Evolutionary conservation across 1,140 invertebrate species (phyloP), one percentile per base, ranked within the genome.

Genomic region (Solen grandis): DNA sequence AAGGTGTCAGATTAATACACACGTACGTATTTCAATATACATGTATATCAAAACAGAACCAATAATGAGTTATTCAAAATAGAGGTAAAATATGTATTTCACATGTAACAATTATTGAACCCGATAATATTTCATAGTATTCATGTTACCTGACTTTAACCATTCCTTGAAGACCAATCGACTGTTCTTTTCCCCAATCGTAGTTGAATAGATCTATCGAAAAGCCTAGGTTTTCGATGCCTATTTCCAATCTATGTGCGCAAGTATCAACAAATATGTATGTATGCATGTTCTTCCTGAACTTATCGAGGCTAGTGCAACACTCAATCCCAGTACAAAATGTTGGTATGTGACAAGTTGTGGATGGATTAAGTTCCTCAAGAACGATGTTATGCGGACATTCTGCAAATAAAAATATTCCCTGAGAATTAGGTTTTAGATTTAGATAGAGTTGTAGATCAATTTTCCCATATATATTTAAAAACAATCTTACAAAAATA

Each of bases 171-270:
- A 76, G 36, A 16, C 73, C 46, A 10, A 76, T 25, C 25, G 5
- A 35, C 19, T 76, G 46, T 41, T 76, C 46, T 62, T 38, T 80
- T 33, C 83, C 78, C 54, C 65, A 84, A 29, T 76, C 72, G 41
- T 59, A 84, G 16, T 41, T 46, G 25, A 63, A 46, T 1, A 84
- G 54, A 33, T 63, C 62, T 33, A 57, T 52, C 1, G n/a, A 69
- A n/a, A 81, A 81, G 14, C 22, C 59, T 38, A 75, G 50, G 5
- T 84, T 76, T 41, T 84, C 83, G 38, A 84, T 72, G 5, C 57
- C 83, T 25, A 84, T 72, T 36, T 60, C 36, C 8, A 84, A 52
- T 1, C 16, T 60, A 50, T 57, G 69, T 8, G 29, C 31, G 35
- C 83, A 84, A 8, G 72, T 41, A n/a, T 84, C 55, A 2, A 84